Percentiles rank a stretch among this genome's conserved stretches.
phyloP scores from a whole-genome alignment of 2,888 invertebrate species.

The Caenorhabditis parvicauda region DNA sequence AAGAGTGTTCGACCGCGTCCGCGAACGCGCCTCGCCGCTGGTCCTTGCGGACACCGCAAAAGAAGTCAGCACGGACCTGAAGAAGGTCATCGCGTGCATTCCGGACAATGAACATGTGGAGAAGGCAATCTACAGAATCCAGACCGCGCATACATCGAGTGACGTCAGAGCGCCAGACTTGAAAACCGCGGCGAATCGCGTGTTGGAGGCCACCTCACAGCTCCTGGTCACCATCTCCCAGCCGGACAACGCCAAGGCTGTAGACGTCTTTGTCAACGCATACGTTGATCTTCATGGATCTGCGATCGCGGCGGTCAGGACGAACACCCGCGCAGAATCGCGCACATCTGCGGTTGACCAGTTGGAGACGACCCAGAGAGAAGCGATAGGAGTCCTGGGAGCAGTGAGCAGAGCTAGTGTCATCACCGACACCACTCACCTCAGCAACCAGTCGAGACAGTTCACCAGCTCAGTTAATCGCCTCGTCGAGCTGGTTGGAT shows the following conservation, averaged over 20 bases:
- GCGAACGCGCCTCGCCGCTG: conserved; percentile 37
- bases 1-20: conserved; percentile 52
- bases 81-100: conserved; percentile 78
- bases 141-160: conserved; percentile 65
- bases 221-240: conserved; percentile 68
- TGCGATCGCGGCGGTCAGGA: conserved; percentile 32
- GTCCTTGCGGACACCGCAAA: conserved; percentile 47
- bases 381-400: conserved; percentile 40
- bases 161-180: conserved; percentile 80
- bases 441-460: conserved; percentile 33
- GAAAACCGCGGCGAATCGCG: conserved; percentile 78
- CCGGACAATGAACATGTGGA: conserved; percentile 94
- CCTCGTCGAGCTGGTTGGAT: conserved; percentile 84
- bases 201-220: conserved; percentile 80
- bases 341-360: conserved; percentile 15
- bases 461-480: conserved; percentile 70
- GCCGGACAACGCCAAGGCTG: conserved; percentile 40
- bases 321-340: conserved; percentile 9
- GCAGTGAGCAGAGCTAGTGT: conserved; percentile 28
- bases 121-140: conserved; percentile 73
- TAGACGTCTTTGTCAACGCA: conserved; percentile 50
- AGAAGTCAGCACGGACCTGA: conserved; percentile 68
- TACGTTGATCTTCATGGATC: conserved; percentile 53
- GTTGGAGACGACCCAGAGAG: conserved; percentile 38
- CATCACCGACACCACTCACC: conserved; percentile 30